Base-by-base conservation (phyloP, 2,113 vertebrate species). In the Silurus asotus region DNA sequence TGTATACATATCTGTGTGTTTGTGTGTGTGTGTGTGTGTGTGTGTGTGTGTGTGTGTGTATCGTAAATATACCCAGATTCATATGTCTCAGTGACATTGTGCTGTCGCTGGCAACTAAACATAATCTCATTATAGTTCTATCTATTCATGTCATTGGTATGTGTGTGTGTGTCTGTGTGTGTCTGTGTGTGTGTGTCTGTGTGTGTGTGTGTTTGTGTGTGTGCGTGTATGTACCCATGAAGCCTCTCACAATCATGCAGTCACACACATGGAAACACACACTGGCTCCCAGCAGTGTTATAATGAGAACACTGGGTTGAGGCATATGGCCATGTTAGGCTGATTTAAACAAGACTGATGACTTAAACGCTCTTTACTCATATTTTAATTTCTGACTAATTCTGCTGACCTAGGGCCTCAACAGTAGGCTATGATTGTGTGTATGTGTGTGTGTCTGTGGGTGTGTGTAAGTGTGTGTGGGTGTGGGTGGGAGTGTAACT, bases 121-220 rank as follows among this genome's bases (percentile, higher is more conserved):
- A 92, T 91, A 92, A 92, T 90, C 91, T 92, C 91, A 92, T 92
- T 92, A 92, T 90, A 90, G 81, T 55, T 72, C 85, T 85, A 86
- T 81, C 83, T 82, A 85, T 84, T 53, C 59, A 49, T 58, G 45
- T 72, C 28, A 45, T 58, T 58, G 65, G 53, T 83, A 20, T 37
- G 4, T 65, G 58, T 25, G 48, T 67, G 62, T 8, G 49, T 56
- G 70, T 69, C 25, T 37, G 37, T 37, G 37, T 37, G 37, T 37
- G 53, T 83, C 8, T 45, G 4, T 65, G 58, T 28, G 48, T 67
- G 62, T 8, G 51, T 58, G 70, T 69, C 28, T 83, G 13, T 45
- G 4, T 65, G 58, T 28, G 48, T 67, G 62, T 8, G 51, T 58
- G 70, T 69, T 28, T 83, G 13, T 45, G 4, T 28, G 58, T 28